phyloP scores from a whole-genome alignment of 2,888 invertebrate species.

The Eulithis prunata region DNA sequence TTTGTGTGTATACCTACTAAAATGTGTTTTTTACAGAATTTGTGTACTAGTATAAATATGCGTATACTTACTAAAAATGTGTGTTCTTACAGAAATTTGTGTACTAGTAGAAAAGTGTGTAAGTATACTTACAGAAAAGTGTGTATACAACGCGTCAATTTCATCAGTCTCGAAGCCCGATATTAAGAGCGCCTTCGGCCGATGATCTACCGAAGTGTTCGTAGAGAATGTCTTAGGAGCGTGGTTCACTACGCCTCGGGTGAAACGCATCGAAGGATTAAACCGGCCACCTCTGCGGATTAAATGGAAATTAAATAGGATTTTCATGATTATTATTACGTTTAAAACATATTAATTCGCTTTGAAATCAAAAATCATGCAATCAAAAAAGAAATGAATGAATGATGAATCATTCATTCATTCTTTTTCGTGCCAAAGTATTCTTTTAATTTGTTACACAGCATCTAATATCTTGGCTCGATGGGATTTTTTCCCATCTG shows the following conservation, averaged over 20 bases:
- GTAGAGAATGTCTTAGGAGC: conserved; percentile 66
- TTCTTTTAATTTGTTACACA: no score
- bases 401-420: no score
- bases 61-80: neutral
- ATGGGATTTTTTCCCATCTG: no score
- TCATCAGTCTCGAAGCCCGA: conserved; percentile 95
- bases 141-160: conserved; percentile 90
- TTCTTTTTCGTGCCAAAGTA: no score
- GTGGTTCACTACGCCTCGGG: conserved; percentile 59
- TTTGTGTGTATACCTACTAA: no score
- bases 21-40: neutral
- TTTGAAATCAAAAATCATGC: no score
- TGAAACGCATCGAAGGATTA: conserved; percentile 63
- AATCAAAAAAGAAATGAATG: no score
- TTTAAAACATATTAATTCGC: neutral
- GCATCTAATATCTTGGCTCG: no score
- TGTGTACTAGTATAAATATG: neutral
- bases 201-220: conserved; percentile 90
- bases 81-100: neutral
- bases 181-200: conserved; percentile 93
- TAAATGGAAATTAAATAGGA: neutral
- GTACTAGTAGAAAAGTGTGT: neutral
- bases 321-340: no score
- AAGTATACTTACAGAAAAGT: conserved; percentile 89
- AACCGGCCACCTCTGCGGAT: conserved; percentile 67